Evolutionary conservation across 2,113 vertebrate species (phyloP).

Genomic region (Ochotona curzoniae): DNA sequence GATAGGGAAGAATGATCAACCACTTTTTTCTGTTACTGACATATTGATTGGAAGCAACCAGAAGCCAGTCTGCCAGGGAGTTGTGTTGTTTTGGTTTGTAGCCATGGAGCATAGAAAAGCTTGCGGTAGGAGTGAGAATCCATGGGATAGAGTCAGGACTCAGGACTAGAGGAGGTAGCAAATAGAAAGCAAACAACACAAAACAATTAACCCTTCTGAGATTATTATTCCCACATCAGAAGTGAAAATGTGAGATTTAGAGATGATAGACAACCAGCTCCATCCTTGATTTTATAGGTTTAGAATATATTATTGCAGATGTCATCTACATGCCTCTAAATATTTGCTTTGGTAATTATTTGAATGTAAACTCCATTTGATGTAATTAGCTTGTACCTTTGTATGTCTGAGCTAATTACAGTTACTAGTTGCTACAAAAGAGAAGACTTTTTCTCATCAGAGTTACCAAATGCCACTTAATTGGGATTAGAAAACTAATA

Average conservation of each 20-base stretch:
- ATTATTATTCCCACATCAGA: neutral
- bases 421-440: constrained; percentile 2
- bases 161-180: neutral
- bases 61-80: neutral
- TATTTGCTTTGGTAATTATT: constrained; percentile 44
- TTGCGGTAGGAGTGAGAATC: neutral
- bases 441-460: constrained; percentile 50
- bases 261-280: neutral
- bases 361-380: neutral
- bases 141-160: too few relatives aligned
- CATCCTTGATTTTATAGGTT: neutral
- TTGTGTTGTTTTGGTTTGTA: too few relatives aligned
- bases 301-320: neutral
- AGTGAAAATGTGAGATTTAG: neutral
- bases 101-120: neutral
- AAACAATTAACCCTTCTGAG: neutral
- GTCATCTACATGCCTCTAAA: neutral
- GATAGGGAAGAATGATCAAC: neutral
- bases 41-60: neutral
- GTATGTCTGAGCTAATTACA: constrained; percentile 56
- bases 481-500: constrained; percentile 33
- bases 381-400: constrained; percentile 59
- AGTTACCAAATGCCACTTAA: constrained; percentile 55
- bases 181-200: neutral
- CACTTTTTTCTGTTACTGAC: neutral